Conservation (phyloP, 2,797 vertebrate genomes). For the Protonibea diacanthus region DNA sequence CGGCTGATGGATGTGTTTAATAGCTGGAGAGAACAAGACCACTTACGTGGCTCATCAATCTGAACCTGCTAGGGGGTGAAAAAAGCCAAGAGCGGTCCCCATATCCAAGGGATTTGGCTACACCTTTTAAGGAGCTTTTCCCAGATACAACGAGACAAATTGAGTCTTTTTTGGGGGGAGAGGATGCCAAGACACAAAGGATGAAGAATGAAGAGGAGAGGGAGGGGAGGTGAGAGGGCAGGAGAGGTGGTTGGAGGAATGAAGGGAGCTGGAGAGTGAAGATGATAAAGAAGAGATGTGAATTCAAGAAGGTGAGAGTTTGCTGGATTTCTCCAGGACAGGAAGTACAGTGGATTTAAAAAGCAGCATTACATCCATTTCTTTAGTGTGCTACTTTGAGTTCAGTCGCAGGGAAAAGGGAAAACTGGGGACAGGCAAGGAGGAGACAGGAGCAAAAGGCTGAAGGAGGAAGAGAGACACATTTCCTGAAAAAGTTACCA, state of each 20-base stretch:
- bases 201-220: constrained; percentile 29
- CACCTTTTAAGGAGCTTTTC: constrained; percentile 71
- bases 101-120: constrained; percentile 73
- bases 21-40: constrained; percentile 80
- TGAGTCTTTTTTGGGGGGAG: constrained; percentile 25
- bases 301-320: constrained; percentile 51
- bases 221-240: constrained; percentile 8
- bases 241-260: constrained; percentile 11
- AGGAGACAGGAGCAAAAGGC: constrained; percentile 20
- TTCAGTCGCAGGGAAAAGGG: constrained; percentile 44
- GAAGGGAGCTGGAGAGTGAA: constrained; percentile 14
- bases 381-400: constrained; percentile 36
- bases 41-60: constrained; percentile 81
- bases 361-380: constrained; percentile 19
- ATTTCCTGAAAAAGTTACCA: constrained; percentile 28
- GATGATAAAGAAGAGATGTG: constrained; percentile 33
- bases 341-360: constrained; percentile 16
- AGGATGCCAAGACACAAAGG: constrained; percentile 34
- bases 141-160: constrained; percentile 66
- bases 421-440: constrained; percentile 47
- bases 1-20: constrained; percentile 81
- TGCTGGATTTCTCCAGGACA: constrained; percentile 40
- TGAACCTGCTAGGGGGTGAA: constrained; percentile 59
- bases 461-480: constrained; percentile 11
- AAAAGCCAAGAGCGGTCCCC: constrained; percentile 60